These are phyloP conservation scores for Bombus waltoni DNA, from an alignment of 1,140 invertebrate genomes.

Conservation along the genomic window DNA sequence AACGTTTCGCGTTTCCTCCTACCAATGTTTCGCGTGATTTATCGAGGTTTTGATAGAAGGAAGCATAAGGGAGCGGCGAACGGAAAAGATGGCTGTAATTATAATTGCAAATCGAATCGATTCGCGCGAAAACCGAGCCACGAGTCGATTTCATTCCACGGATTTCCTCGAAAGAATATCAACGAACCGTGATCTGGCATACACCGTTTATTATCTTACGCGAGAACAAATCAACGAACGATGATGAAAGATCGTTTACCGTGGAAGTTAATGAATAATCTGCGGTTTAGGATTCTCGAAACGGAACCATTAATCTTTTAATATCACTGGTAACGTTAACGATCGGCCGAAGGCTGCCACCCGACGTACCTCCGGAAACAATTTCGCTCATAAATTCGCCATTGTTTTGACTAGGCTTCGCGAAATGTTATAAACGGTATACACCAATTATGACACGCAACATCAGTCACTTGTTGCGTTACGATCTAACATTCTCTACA, in stretches of 20 bases:
- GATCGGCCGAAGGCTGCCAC: not conserved
- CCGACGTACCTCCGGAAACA: not conserved
- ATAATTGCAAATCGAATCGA: conserved; percentile 41
- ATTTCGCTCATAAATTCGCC: not conserved
- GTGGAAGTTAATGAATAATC: conserved; percentile 66
- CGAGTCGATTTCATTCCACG: conserved; percentile 27
- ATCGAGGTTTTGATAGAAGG: not conserved
- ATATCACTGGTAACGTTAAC: conserved; percentile 21
- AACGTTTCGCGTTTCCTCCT: no score
- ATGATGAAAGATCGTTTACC: conserved; percentile 64
- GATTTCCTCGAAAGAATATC: conserved; percentile 52
- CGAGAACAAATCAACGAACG: conserved; percentile 60
- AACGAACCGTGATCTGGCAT: conserved; percentile 50
- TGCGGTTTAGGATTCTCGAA: conserved; percentile 58
- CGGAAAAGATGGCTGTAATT: not conserved
- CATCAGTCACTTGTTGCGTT: not conserved
- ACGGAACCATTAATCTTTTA: conserved; percentile 52
- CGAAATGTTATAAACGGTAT: not conserved
- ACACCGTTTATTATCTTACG: conserved; percentile 62
- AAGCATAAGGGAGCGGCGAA: not conserved
- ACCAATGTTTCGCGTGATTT: not conserved
- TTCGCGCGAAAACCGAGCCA: not conserved
- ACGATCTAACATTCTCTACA: rapidly evolving
- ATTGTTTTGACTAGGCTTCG: not conserved
- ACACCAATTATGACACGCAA: not conserved